Base-by-base conservation (phyloP, 2,113 vertebrate genomes). In the Dipodomys merriami region DNA sequence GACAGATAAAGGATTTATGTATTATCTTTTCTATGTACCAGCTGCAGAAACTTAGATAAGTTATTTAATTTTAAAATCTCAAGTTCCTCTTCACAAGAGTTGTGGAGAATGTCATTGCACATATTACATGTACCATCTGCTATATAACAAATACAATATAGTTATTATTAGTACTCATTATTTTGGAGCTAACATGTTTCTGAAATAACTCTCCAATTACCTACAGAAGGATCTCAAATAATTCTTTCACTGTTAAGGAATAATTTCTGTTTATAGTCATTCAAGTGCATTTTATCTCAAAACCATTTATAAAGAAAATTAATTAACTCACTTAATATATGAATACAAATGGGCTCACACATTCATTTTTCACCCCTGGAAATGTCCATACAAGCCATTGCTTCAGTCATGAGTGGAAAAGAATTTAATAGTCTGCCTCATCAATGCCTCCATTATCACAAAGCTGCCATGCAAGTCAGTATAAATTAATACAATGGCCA, bases 361-460 rank as follows among this genome's bases (percentile, higher is more conserved):
- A 11, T 94, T 94, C 53, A 93, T 82, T 95, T 95, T 87, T 95
- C 60, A 95, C 68, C 49, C 22, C 29, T 85, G 69, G 30, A 93
- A 94, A 86, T 35, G 77, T 94, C 29, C 0, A 19, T 86, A 92
- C 77, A 94, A 87, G 77, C 44, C 1, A 23, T 90, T 90, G 16
- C 25, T 93, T 85, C 20, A 65, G 65, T 95, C 85, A 93, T 90
- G 64, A 87, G 84, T 87, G 82, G 92, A 91, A 91, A 90, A 74
- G 60, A 91, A 93, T 89, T 83, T 91, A 94, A 91, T 94, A 29
- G 74, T 78, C 82, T 81, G 35, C 57, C 64, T 94, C 92, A 95
- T 96, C 90, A 93, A 95, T 82, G 62, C 53, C 29, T 74, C 33
- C 73, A 95, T 96, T 94, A 93, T 95, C 92, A 93, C 81, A 91